Evolutionary conservation across 2,113 vertebrate genomes (phyloP).

Genomic region (Hyaena hyaena): DNA sequence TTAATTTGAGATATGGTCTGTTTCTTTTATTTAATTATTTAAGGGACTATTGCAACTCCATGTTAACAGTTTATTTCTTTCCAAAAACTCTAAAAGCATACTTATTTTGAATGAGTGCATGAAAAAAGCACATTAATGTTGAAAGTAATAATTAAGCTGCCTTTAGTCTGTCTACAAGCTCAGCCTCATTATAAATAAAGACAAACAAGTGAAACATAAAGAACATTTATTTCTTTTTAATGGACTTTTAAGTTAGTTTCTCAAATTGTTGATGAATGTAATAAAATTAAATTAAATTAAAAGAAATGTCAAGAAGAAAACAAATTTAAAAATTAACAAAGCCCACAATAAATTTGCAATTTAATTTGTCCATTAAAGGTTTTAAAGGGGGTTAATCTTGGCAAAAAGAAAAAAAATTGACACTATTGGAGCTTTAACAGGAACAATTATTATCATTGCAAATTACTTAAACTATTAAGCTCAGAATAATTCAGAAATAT

Average conservation of each 20-base stretch:
- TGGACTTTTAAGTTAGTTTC: slow-evolving; percentile 84
- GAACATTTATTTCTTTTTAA: slow-evolving; percentile 84
- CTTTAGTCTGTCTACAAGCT: slow-evolving; percentile 70
- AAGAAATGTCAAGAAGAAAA: slow-evolving; percentile 87
- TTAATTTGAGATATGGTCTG: slow-evolving; percentile 42
- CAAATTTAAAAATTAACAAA: slow-evolving; percentile 86
- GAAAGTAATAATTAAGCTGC: slow-evolving; percentile 82
- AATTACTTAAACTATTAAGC: slow-evolving; percentile 89
- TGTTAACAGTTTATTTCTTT: slow-evolving; percentile 66
- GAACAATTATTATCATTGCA: slow-evolving; percentile 86
- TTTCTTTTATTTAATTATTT: slow-evolving; percentile 77
- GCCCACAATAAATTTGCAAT: slow-evolving; percentile 83
- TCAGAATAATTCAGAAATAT: slow-evolving; percentile 89
- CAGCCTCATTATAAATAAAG: slow-evolving; percentile 86
- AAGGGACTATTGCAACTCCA: slow-evolving; percentile 39
- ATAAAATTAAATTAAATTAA: slow-evolving; percentile 86
- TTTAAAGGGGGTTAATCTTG: slow-evolving; percentile 85
- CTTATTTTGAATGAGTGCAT: slow-evolving; percentile 74
- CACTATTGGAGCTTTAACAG: slow-evolving; percentile 75
- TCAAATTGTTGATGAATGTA: slow-evolving; percentile 83
- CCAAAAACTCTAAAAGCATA: slow-evolving; percentile 77
- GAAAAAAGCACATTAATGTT: slow-evolving; percentile 73
- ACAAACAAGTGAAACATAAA: slow-evolving; percentile 83
- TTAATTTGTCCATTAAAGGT: slow-evolving; percentile 82
- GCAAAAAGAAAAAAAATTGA: slow-evolving; percentile 67